A percentile compares a stretch with the other conserved stretches of the same genome.
These are phyloP conservation scores for Steinernema feltiae DNA, from an alignment of 1,140 invertebrate species.

Conservation along the genomic window DNA sequence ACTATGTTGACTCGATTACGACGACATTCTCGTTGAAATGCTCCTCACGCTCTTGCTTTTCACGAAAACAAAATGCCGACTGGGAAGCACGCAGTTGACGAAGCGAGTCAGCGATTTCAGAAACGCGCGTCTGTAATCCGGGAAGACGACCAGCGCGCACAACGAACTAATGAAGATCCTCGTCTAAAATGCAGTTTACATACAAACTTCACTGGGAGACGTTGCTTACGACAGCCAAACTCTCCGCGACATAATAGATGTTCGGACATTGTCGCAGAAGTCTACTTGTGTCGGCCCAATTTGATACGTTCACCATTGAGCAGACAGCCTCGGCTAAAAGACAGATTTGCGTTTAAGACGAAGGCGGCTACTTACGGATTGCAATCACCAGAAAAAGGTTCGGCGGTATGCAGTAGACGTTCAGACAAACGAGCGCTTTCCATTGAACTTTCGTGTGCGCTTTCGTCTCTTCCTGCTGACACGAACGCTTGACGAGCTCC, in stretches of 20 bases:
- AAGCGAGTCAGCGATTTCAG: too few species aligned
- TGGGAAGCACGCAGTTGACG: too few species aligned
- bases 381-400: background rate
- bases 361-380: background rate
- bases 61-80: too few species aligned
- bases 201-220: background rate
- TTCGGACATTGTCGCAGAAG: background rate
- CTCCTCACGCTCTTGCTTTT: too few species aligned
- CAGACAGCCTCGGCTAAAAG: background rate
- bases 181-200: background rate
- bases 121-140: background rate
- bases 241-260: background rate
- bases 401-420: background rate
- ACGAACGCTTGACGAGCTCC: too few species aligned
- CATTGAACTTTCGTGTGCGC: background rate
- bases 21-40: too few species aligned
- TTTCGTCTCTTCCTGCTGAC: background rate
- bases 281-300: background rate
- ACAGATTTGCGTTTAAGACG: background rate
- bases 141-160: background rate
- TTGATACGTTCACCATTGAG: background rate
- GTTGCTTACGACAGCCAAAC: background rate
- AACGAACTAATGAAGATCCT: background rate
- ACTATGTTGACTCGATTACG: too few species aligned
- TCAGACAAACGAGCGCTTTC: background rate